phyloP scores from a whole-genome alignment of 2,888 invertebrate genomes.

The Diadromus collaris region DNA sequence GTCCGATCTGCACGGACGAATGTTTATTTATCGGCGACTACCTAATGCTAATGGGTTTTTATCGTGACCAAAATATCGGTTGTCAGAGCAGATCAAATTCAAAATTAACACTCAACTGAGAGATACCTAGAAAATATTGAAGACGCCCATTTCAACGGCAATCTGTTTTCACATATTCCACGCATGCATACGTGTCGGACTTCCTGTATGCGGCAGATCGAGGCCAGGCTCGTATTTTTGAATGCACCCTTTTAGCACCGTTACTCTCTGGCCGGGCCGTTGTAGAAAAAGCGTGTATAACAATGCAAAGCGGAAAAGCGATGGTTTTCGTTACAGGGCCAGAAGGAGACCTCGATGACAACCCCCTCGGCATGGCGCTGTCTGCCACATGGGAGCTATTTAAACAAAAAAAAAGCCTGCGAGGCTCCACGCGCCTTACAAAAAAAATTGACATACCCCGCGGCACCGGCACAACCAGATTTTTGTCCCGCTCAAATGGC shows the following conservation, averaged over 20 bases:
- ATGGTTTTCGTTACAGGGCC: slow-evolving; percentile 1
- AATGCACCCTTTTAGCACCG: neutral
- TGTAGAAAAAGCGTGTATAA: neutral
- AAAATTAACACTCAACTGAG: no score
- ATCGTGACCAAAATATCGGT: no score
- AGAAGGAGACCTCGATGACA: slow-evolving; percentile 32
- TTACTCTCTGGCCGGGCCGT: neutral
- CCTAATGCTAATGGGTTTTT: no score
- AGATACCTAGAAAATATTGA: no score
- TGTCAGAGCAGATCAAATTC: no score
- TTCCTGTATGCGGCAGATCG: no score
- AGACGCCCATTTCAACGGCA: no score
- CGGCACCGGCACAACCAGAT: neutral
- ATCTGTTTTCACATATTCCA: no score
- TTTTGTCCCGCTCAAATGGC: slow-evolving; percentile 13
- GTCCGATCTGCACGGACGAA: no score
- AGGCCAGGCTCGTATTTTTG: no score
- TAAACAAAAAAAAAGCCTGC: slow-evolving; percentile 22
- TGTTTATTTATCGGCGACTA: no score
- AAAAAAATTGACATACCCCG: slow-evolving; percentile 27
- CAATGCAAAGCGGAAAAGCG: neutral
- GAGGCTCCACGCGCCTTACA: slow-evolving; percentile 15
- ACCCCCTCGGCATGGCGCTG: neutral
- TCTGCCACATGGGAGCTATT: slow-evolving; percentile 28
- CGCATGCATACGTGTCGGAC: no score